phyloP scores from a whole-genome alignment of 1,140 invertebrate genomes.

The Eubasilissa regina region DNA sequence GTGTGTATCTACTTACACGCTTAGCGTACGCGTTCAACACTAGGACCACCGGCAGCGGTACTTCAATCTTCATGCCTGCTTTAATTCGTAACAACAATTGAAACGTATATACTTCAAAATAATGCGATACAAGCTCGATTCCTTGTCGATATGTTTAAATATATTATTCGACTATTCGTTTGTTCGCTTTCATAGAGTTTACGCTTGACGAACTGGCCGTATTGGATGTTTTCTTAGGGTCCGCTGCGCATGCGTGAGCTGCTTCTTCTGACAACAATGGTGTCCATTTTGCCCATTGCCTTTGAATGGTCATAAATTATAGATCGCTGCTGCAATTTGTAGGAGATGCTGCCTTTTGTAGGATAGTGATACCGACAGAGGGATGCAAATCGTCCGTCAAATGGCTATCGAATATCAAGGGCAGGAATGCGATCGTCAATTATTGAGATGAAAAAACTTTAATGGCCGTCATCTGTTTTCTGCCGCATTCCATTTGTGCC shows the following conservation, averaged over 20 bases:
- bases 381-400: conserved; percentile 42
- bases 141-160: conserved; percentile 45
- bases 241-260: conserved; percentile 41
- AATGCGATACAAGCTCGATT: conserved; percentile 36
- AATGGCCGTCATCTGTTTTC: conserved; percentile 19
- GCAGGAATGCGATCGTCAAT: conserved; percentile 37
- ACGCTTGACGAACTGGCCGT: conserved; percentile 38
- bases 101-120: conserved; percentile 51
- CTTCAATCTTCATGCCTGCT: conserved; percentile 57
- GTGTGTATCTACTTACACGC: too few species aligned
- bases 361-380: conserved; percentile 45
- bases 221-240: conserved; percentile 49
- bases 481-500: conserved; percentile 21
- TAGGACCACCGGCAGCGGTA: conserved; percentile 53
- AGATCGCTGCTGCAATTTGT: conserved; percentile 38
- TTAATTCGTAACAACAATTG: conserved; percentile 60
- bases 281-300: conserved; percentile 12
- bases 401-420: conserved; percentile 47
- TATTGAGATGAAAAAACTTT: conserved; percentile 4
- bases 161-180: conserved; percentile 47
- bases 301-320: conserved; percentile 46
- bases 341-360: conserved; percentile 37
- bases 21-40: not conserved
- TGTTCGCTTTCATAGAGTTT: conserved; percentile 33
- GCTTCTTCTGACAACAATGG: conserved; percentile 28